Evolutionary conservation across 2,797 vertebrate genomes (phyloP), one percentile per base, ranked within the genome.

Genomic region (Sebastes nivosus): DNA sequence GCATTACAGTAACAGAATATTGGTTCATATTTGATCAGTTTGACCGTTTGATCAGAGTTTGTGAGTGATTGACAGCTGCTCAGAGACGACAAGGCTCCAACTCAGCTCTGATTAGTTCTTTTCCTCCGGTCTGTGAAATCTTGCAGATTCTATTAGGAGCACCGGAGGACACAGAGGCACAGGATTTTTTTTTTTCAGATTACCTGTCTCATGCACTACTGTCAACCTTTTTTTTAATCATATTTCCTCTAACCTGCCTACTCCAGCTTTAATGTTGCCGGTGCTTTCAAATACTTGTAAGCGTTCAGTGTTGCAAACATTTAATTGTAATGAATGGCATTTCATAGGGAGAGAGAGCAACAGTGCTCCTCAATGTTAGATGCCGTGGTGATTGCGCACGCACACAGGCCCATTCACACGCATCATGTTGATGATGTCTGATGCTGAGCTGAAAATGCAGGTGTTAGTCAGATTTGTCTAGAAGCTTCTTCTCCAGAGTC

Each of bases 361-460:
- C 10, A 46, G 42, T 16, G 29, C 57, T 38, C 5, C 38, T 72
- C n/a, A 9, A 4, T 60, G 10, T 69, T 24, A 22, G 12, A 60
- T 36, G n/a, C 29, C 2, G 1, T 34, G 5, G 18, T 50, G 34
- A 18, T 27, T n/a, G 4, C 5, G 32, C n/a, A 22, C 54, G 24
- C 66, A 69, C 29, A 27, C 27, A 30, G 6, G 16, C 14, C 13
- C 25, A 8, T 9, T 20, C 24, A 72, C 27, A 57, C 29, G 50
- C 27, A 46, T 50, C 18, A 50, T 20, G 46, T 24, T 27, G 22
- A 80, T 22, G 22, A 80, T 36, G 55, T 73, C 58, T 75, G 75
- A 55, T 72, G 38, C 67, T 59, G 59, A 58, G 59, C 54, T 83
- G 20, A 70, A 72, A 70, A 54, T 59, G 61, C n/a, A 50, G 22